A percentile compares a stretch with the other conserved stretches of the same genome.
phyloP scores from a whole-genome alignment of 2,888 invertebrate genomes.

The Eudasyphora cyanicolor region DNA sequence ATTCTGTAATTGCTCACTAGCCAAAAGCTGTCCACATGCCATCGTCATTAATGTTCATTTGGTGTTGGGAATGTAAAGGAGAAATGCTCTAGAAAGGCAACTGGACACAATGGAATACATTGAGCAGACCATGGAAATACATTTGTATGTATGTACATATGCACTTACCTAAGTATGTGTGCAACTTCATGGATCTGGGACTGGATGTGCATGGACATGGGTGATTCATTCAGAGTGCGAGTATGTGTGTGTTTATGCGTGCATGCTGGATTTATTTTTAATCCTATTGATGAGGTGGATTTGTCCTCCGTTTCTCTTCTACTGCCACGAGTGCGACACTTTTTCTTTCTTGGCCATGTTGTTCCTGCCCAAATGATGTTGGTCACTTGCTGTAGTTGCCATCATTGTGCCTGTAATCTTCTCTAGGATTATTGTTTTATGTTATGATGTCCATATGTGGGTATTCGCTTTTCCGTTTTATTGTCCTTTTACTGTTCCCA shows the following conservation, averaged over 20 bases:
- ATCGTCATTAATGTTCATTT: conserved; percentile 28
- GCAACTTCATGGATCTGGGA: neutral
- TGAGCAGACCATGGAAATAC: conserved; percentile 24
- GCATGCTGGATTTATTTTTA: conserved; percentile 27
- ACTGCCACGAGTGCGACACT: neutral
- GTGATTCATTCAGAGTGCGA: neutral
- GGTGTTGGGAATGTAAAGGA: conserved; percentile 36
- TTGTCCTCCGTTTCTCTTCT: neutral
- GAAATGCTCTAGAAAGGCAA: neutral
- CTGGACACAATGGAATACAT: conserved; percentile 6
- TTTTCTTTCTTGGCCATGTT: conserved; percentile 34
- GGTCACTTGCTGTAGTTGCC: conserved; percentile 37
- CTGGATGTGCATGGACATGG: conserved; percentile 22
- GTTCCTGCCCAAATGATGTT: conserved; percentile 10
- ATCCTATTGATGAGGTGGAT: conserved; percentile 38
- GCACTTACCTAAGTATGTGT: neutral
- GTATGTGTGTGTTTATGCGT: neutral
- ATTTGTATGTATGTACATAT: conserved; percentile 23
- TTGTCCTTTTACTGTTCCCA: neutral
- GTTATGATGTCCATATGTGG: conserved; percentile 32
- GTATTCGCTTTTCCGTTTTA: neutral
- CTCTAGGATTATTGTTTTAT: conserved; percentile 35
- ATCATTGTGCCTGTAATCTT: conserved; percentile 53
- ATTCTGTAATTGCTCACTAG: conserved; percentile 39
- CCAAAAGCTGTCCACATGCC: conserved; percentile 43